phyloP scores from a whole-genome alignment of 1,140 invertebrate genomes.

The Dreissena polymorpha region DNA sequence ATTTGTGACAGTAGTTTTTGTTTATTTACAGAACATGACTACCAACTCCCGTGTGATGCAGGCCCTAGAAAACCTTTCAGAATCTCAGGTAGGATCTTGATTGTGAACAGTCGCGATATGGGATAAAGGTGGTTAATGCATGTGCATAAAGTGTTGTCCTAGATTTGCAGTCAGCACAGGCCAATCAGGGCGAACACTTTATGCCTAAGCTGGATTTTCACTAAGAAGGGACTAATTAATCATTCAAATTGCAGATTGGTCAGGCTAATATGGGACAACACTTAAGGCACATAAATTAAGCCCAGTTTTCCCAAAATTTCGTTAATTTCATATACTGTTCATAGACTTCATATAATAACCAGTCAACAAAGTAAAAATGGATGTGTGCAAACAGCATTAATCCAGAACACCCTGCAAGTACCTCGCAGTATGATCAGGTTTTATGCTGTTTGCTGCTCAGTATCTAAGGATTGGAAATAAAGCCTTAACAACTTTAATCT shows the following conservation, averaged over 20 bases:
- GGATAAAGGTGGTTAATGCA: neutral
- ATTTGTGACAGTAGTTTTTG: neutral
- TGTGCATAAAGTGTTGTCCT: neutral
- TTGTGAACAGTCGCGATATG: neutral
- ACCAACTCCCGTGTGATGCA: slow-evolving; percentile 50
- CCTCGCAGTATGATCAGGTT: too few species aligned
- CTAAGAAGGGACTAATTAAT: neutral
- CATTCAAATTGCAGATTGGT: neutral
- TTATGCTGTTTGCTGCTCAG: too few species aligned
- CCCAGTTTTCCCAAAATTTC: neutral
- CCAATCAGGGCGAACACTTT: too few species aligned
- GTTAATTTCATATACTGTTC: too few species aligned
- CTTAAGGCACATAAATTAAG: neutral
- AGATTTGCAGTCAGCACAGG: too few species aligned
- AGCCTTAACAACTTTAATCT: too few species aligned
- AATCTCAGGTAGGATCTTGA: slow-evolving; percentile 35
- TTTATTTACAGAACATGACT: slow-evolving; percentile 37
- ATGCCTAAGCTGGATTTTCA: neutral
- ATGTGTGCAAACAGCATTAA: too few species aligned
- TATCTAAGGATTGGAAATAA: too few species aligned
- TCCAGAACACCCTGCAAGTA: too few species aligned
- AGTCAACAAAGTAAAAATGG: too few species aligned
- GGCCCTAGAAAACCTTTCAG: slow-evolving; percentile 50
- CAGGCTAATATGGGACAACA: neutral
- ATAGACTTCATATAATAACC: too few species aligned